A percentile compares a stretch with the other conserved stretches of the same genome.
These are phyloP conservation scores for Sinelater perroti DNA, from an alignment of 2,888 invertebrate species.

Conservation along the genomic window DNA sequence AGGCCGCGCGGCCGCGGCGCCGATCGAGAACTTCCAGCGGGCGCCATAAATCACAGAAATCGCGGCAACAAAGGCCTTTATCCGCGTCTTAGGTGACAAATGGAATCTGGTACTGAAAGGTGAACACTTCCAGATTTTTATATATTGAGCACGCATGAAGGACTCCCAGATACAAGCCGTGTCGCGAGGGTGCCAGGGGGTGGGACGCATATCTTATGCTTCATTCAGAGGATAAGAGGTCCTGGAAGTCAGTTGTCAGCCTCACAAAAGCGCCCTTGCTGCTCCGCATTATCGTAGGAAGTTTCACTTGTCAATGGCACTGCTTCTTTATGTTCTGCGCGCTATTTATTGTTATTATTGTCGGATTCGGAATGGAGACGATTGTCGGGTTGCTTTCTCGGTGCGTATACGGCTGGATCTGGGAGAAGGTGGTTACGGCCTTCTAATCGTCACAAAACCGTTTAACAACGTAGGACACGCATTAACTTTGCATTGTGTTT, in stretches of 20 bases:
- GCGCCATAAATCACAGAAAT: constrained; percentile 54
- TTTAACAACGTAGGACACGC: no score
- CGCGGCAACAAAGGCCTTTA: constrained; percentile 52
- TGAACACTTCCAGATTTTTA: constrained; percentile 60
- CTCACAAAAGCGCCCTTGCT: constrained; percentile 47
- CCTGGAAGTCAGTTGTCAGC: constrained; percentile 48
- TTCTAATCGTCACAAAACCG: no score
- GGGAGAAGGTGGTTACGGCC: no score
- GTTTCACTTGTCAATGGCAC: constrained; percentile 55
- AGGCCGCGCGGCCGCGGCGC: no score
- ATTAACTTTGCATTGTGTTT: no score
- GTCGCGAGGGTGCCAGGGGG: constrained; percentile 42
- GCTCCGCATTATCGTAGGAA: constrained; percentile 51
- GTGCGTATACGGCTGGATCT: no score
- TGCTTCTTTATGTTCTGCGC: constrained; percentile 51
- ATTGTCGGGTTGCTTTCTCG: no score
- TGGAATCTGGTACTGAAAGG: constrained; percentile 61
- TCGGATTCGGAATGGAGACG: no score
- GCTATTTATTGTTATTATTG: constrained; percentile 49
- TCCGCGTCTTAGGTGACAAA: constrained; percentile 58
- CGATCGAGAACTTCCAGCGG: constrained; percentile 35
- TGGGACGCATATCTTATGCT: constrained; percentile 42
- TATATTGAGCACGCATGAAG: constrained; percentile 54
- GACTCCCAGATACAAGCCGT: constrained; percentile 42
- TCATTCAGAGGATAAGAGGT: constrained; percentile 50